Evolutionary conservation across 2,888 invertebrate genomes (phyloP).

Genomic region (Scaptomyza tumidula): DNA sequence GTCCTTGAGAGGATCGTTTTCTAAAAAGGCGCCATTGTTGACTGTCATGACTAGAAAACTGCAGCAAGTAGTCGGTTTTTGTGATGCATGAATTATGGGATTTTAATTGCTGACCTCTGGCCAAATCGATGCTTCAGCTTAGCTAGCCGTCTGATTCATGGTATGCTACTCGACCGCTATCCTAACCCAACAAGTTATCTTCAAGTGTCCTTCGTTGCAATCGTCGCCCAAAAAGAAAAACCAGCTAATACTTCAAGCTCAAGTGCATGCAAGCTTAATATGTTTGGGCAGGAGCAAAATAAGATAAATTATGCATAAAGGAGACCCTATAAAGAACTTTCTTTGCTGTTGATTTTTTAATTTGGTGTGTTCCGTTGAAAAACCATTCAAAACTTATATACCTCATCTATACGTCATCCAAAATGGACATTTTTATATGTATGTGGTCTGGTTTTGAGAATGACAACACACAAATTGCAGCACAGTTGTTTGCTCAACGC

Average conservation of each 20-base stretch:
- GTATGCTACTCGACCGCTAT: slow-evolving; percentile 31
- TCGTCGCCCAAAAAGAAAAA: slow-evolving; percentile 20
- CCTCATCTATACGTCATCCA: neutral
- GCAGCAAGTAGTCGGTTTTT: slow-evolving; percentile 25
- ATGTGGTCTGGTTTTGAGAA: slow-evolving; percentile 16
- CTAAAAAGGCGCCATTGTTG: neutral
- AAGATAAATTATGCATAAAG: neutral
- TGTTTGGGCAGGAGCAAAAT: neutral
- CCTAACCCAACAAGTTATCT: slow-evolving; percentile 67
- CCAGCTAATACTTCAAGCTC: slow-evolving; percentile 39
- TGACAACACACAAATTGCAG: slow-evolving; percentile 41
- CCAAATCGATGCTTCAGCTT: slow-evolving; percentile 37
- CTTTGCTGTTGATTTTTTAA: too few species aligned
- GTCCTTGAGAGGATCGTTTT: slow-evolving; percentile 15
- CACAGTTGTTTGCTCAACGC: slow-evolving; percentile 11
- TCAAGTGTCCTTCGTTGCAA: slow-evolving; percentile 45
- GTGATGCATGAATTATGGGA: slow-evolving; percentile 66
- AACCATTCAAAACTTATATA: slow-evolving; percentile 6
- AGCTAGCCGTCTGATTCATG: slow-evolving; percentile 50
- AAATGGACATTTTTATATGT: slow-evolving; percentile 16
- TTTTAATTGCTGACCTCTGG: slow-evolving; percentile 68
- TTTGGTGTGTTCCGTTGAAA: neutral
- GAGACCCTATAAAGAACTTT: neutral
- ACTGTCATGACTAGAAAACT: slow-evolving; percentile 5
- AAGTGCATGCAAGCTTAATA: slow-evolving; percentile 17